phyloP scores from a whole-genome alignment of 2,888 invertebrate species.

The Cosmopolites sordidus region DNA sequence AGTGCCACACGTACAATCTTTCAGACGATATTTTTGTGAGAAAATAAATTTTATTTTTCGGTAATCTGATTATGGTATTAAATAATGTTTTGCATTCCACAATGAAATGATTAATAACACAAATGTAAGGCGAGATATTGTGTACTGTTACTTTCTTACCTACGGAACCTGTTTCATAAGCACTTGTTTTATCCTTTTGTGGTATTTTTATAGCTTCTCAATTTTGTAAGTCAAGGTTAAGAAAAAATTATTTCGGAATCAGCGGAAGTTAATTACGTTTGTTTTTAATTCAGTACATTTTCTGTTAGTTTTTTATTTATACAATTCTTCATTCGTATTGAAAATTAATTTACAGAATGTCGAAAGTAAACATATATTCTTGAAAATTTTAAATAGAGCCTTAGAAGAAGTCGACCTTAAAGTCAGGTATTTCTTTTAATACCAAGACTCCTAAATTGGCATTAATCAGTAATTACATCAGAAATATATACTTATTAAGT shows the following conservation, averaged over 20 bases:
- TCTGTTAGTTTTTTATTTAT: background rate
- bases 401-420: no score
- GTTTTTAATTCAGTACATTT: background rate
- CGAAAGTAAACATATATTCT: background rate
- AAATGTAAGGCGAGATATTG: conserved; percentile 9
- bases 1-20: conserved; percentile 3
- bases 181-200: conserved; percentile 14
- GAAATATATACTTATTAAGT: no score
- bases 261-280: conserved; percentile 13
- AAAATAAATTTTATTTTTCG: conserved; percentile 6
- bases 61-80: conserved; percentile 12
- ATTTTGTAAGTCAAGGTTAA: conserved; percentile 18
- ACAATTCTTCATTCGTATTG: no score
- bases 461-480: no score
- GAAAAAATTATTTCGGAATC: conserved; percentile 12
- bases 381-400: background rate
- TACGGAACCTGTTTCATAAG: conserved; percentile 15
- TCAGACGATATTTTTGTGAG: conserved; percentile 5
- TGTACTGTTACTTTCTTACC: conserved; percentile 6
- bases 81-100: conserved; percentile 13
- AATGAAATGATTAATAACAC: conserved; percentile 9
- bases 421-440: no score
- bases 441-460: no score
- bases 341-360: background rate
- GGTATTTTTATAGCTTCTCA: conserved; percentile 13